These are phyloP conservation scores for Leptothorax acervorum DNA, from an alignment of 2,888 invertebrate genomes.

Conservation along the genomic window DNA sequence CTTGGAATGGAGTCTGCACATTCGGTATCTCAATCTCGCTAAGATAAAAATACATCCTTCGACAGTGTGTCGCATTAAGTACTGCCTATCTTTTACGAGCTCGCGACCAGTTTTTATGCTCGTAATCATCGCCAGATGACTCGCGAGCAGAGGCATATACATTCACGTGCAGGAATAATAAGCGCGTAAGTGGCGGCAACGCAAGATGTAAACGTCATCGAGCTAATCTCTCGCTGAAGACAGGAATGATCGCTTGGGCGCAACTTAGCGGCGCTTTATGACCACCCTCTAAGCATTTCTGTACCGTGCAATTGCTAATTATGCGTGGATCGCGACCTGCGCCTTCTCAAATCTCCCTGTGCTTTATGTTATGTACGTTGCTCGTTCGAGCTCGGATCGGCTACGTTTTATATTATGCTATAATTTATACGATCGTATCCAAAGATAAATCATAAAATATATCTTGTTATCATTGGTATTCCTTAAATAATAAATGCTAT, in stretches of 20 bases:
- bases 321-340: constrained; percentile 5
- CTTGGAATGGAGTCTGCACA: not conserved
- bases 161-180: constrained; percentile 27
- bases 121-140: not conserved
- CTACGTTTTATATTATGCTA: constrained; percentile 17
- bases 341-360: not conserved
- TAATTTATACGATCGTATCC: constrained; percentile 36
- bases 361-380: constrained; percentile 8
- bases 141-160: not conserved
- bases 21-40: constrained; percentile 11
- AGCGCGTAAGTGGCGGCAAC: constrained; percentile 11
- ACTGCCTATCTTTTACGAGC: constrained; percentile 3
- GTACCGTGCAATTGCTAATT: constrained; percentile 44
- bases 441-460: constrained; percentile 13
- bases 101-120: constrained; percentile 13
- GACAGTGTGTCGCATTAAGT: constrained; percentile 14
- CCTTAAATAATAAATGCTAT: constrained; percentile 2
- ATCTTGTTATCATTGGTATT: constrained; percentile 23
- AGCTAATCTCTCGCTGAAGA: constrained; percentile 33
- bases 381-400: not conserved
- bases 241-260: constrained; percentile 43
- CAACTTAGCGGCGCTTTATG: constrained; percentile 41
- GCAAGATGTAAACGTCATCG: constrained; percentile 43
- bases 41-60: constrained; percentile 20
- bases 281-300: constrained; percentile 26